Evolutionary conservation across 1,140 invertebrate species (phyloP).

Genomic region (Eriocheir sinensis): DNA sequence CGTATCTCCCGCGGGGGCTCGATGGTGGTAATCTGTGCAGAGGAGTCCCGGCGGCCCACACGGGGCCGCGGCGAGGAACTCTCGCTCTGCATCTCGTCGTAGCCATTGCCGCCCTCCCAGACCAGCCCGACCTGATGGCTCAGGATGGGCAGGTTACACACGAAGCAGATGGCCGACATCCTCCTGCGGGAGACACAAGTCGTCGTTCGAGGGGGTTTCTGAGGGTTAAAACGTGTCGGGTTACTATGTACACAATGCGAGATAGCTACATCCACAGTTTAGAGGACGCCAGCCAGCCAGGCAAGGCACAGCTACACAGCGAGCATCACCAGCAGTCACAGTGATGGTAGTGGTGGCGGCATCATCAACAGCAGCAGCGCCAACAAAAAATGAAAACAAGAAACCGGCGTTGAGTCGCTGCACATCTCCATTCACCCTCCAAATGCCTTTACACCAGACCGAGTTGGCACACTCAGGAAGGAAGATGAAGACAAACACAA

Average conservation of each 20-base stretch:
- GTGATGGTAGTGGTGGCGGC: conserved; percentile 5
- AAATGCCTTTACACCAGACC: background rate
- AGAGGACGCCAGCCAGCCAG: background rate
- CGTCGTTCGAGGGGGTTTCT: background rate
- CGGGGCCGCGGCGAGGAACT: conserved; percentile 74
- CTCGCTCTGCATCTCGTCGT: conserved; percentile 92
- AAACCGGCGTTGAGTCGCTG: background rate
- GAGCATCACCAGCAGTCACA: background rate
- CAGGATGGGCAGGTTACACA: conserved; percentile 96
- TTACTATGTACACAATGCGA: background rate
- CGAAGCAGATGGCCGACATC: conserved; percentile 89
- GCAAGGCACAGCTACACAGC: conserved; percentile 35
- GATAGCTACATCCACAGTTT: background rate
- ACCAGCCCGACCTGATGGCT: conserved; percentile 95
- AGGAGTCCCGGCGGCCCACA: conserved; percentile 90
- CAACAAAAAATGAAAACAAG: too few relatives aligned
- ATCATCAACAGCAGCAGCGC: background rate
- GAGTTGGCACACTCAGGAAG: background rate
- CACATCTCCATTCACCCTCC: background rate
- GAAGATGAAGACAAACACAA: background rate
- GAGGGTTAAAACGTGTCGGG: background rate
- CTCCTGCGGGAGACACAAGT: conserved; percentile 74
- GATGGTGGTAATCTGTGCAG: conserved; percentile 92
- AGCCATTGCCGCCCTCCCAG: conserved; percentile 95
- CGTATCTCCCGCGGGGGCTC: conserved; percentile 83